phyloP scores from a whole-genome alignment of 2,797 vertebrate species.

The Pseudotriccus pelzelni region DNA sequence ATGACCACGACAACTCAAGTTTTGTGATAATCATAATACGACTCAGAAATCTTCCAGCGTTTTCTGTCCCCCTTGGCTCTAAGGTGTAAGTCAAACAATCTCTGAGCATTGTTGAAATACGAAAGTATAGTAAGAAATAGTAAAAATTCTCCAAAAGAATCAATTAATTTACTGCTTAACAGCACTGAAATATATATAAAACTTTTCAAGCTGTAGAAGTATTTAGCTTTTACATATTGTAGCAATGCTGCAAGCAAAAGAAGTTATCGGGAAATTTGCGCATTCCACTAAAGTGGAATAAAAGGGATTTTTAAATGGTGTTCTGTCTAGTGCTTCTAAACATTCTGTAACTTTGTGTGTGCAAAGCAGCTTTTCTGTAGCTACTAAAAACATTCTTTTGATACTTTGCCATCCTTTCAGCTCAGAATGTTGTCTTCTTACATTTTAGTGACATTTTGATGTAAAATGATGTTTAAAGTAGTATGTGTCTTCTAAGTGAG shows the following conservation, averaged over 20 bases:
- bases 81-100: conserved; percentile 81
- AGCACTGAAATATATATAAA: neutral
- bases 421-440: neutral
- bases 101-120: neutral
- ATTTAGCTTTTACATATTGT: neutral
- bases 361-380: neutral
- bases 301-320: neutral
- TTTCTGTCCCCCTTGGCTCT: conserved; percentile 71
- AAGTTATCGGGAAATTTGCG: neutral
- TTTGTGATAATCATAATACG: conserved; percentile 77
- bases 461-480: neutral
- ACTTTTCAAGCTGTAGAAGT: neutral
- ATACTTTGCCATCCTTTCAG: neutral
- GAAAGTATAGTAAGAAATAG: neutral
- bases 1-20: conserved; percentile 74
- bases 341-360: neutral
- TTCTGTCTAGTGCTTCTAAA: neutral
- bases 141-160: neutral
- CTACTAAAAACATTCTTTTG: neutral
- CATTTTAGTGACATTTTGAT: neutral
- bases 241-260: neutral
- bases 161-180: neutral
- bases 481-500: neutral
- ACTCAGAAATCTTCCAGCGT: conserved; percentile 73
- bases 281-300: neutral